Evolutionary conservation across 2,888 invertebrate species (phyloP).

Genomic region (Lasioglossum pauxillum): DNA sequence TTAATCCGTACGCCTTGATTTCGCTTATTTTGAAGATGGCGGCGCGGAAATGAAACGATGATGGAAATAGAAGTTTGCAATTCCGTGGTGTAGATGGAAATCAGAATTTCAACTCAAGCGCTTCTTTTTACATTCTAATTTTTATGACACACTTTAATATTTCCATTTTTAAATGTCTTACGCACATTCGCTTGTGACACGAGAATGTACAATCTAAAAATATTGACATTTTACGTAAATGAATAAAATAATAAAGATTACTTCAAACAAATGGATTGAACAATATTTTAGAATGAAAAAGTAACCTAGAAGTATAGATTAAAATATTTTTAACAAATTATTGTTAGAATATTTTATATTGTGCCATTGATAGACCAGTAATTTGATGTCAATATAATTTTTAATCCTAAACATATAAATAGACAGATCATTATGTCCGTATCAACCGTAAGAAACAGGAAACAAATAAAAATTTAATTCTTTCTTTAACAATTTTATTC

Average conservation of each 20-base stretch:
- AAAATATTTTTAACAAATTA: background rate
- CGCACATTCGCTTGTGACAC: no score
- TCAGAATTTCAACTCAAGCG: background rate
- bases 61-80: background rate
- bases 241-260: background rate
- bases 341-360: no score
- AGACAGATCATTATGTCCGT: no score
- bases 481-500: no score
- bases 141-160: no score
- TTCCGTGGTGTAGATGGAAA: background rate
- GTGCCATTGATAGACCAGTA: no score
- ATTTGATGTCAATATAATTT: no score
- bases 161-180: no score
- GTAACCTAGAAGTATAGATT: background rate
- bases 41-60: background rate
- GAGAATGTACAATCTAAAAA: background rate
- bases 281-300: background rate
- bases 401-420: no score
- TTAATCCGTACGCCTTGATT: conserved; percentile 27
- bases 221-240: background rate
- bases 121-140: no score
- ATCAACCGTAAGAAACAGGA: no score
- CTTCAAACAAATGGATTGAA: background rate
- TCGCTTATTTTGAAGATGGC: conserved; percentile 22
- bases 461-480: no score